phyloP scores from a whole-genome alignment of 2,797 vertebrate genomes.

The Brachyrhaphis roseni region DNA sequence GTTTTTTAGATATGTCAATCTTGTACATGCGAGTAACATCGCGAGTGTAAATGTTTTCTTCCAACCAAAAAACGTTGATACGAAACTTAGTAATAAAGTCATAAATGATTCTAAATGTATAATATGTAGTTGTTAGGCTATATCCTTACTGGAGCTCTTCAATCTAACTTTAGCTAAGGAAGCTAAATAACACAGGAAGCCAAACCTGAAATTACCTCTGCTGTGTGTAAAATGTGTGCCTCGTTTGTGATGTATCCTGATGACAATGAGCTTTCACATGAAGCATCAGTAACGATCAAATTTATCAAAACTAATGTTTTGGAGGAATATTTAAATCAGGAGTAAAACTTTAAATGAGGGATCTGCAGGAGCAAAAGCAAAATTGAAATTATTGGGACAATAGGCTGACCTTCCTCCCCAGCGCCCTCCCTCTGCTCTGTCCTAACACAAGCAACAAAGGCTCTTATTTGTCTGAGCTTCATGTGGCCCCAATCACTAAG shows the following conservation, averaged over 20 bases:
- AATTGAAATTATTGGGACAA: constrained; percentile 22
- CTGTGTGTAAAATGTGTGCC: constrained; percentile 32
- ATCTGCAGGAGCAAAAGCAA: neutral
- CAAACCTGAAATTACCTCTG: neutral
- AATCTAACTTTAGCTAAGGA: neutral
- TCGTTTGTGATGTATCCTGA: constrained; percentile 60
- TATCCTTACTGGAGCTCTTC: neutral
- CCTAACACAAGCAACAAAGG: constrained; percentile 61
- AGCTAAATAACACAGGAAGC: neutral
- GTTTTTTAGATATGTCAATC: neutral
- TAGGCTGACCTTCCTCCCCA: constrained; percentile 15
- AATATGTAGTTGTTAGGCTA: neutral
- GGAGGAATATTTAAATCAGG: neutral
- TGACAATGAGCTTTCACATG: constrained; percentile 59
- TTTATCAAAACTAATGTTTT: neutral
- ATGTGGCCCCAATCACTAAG: constrained; percentile 28
- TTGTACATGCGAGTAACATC: neutral
- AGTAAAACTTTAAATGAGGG: neutral
- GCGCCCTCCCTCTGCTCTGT: constrained; percentile 19
- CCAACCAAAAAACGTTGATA: neutral
- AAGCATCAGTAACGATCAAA: constrained; percentile 32
- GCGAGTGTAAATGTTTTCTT: neutral
- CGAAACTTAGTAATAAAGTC: neutral
- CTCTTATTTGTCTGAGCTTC: constrained; percentile 28
- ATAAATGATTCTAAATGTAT: neutral